Conservation (phyloP, 1,140 invertebrate genomes). For the Brachionus calyciflorus region DNA sequence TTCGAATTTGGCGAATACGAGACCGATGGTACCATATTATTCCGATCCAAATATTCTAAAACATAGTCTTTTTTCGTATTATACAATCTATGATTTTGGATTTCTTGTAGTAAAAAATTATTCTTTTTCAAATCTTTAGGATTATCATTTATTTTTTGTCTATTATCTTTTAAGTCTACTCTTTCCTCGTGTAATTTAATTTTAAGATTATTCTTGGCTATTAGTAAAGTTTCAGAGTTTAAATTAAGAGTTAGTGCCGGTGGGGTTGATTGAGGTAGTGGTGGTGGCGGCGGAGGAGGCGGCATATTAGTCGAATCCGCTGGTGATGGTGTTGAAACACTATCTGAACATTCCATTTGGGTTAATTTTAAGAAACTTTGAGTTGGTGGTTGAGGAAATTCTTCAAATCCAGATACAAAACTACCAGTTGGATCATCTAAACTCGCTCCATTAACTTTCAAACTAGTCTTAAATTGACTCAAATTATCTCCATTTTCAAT, state of each 20-base stretch:
- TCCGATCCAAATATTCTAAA: slow-evolving; percentile 43
- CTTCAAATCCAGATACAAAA: slow-evolving; percentile 13
- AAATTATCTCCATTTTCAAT: neutral
- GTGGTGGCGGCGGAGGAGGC: slow-evolving; percentile 17
- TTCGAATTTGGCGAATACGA: slow-evolving; percentile 5
- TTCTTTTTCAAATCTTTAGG: slow-evolving; percentile 14
- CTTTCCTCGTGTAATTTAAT: neutral
- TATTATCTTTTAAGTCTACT: too few species aligned
- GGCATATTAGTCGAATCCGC: neutral
- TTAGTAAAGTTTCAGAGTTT: slow-evolving; percentile 16
- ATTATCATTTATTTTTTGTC: neutral
- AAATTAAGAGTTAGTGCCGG: neutral
- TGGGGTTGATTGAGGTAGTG: slow-evolving; percentile 5
- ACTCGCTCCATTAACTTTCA: neutral
- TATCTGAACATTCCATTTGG: slow-evolving; percentile 3
- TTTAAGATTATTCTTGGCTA: slow-evolving; percentile 26
- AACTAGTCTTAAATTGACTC: slow-evolving; percentile 6
- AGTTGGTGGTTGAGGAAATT: slow-evolving; percentile 32
- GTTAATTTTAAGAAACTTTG: slow-evolving; percentile 40
- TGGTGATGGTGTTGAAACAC: neutral
- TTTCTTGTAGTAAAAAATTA: slow-evolving; percentile 35
- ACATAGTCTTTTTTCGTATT: slow-evolving; percentile 46
- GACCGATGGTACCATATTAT: slow-evolving; percentile 5
- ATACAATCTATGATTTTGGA: slow-evolving; percentile 45
- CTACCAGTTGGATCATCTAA: neutral